These are phyloP conservation scores for Meiosimyza platycephala DNA, from an alignment of 2,888 invertebrate genomes.

Conservation along the genomic window DNA sequence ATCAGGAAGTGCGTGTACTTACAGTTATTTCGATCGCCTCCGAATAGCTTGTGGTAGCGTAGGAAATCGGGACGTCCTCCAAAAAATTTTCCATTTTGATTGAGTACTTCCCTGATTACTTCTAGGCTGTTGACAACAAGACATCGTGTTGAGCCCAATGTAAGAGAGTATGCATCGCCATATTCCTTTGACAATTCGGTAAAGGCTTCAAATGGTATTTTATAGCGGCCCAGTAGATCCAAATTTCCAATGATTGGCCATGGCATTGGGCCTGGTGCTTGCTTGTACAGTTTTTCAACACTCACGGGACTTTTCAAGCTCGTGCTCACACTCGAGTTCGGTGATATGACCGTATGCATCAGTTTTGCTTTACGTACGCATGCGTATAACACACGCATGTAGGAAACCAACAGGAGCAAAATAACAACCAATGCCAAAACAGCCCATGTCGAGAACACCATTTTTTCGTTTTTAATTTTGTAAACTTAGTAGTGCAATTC, in stretches of 20 bases:
- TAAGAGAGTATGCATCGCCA: constrained; percentile 79
- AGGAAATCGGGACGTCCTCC: constrained; percentile 85
- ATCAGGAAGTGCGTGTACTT: constrained; percentile 68
- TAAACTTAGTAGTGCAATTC: too few species aligned
- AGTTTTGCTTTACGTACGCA: constrained; percentile 41
- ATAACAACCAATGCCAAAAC: constrained; percentile 32
- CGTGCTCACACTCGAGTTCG: background rate
- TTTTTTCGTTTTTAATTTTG: background rate
- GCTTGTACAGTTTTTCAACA: constrained; percentile 46
- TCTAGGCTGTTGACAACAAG: constrained; percentile 81
- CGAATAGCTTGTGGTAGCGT: constrained; percentile 84
- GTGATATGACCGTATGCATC: background rate
- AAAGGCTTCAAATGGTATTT: constrained; percentile 79
- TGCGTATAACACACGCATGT: constrained; percentile 39
- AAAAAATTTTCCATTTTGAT: constrained; percentile 83
- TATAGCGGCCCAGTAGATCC: constrained; percentile 73
- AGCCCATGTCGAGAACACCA: constrained; percentile 20
- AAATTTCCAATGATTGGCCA: constrained; percentile 79
- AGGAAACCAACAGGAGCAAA: constrained; percentile 28
- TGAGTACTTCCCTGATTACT: constrained; percentile 79
- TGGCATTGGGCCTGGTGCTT: constrained; percentile 76
- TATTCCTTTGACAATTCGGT: constrained; percentile 75
- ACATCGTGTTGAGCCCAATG: constrained; percentile 76
- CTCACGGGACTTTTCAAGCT: background rate
- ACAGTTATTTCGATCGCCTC: constrained; percentile 88